phyloP scores from a whole-genome alignment of 2,797 vertebrate species.

The Micropoecilia bifurca region DNA sequence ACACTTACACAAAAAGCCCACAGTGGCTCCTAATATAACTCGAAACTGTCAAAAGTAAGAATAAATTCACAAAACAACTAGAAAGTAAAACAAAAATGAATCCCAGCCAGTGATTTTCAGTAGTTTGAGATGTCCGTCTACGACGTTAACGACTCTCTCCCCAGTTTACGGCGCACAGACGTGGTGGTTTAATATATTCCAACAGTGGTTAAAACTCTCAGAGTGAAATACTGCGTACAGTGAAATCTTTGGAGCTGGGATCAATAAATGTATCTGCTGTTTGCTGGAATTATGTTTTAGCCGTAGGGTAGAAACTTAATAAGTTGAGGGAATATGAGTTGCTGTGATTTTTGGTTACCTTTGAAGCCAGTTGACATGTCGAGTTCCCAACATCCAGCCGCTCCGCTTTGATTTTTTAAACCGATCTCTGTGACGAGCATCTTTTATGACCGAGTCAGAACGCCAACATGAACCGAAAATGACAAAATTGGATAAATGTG shows the following conservation, averaged over 20 bases:
- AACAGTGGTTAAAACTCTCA: background rate
- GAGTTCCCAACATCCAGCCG: background rate
- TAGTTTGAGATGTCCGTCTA: background rate
- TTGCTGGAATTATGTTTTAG: constrained; percentile 6
- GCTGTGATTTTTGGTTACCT: constrained; percentile 23
- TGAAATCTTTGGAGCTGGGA: background rate
- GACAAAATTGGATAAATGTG: background rate
- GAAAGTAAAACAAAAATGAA: background rate
- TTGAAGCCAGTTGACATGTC: constrained; percentile 35
- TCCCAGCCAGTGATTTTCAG: background rate
- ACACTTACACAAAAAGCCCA: background rate
- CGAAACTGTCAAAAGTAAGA: too few relatives aligned
- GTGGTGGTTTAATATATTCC: background rate
- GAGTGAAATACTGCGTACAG: background rate
- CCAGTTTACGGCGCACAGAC: background rate
- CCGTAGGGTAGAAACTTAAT: constrained; percentile 4
- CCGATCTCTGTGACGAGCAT: background rate
- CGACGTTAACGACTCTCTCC: background rate
- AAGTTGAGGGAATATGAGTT: background rate
- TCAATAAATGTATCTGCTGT: background rate
- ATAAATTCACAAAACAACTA: background rate
- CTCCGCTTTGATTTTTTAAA: background rate
- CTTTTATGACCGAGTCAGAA: background rate
- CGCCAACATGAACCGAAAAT: background rate
- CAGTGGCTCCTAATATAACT: too few relatives aligned